Evolutionary conservation across 2,888 invertebrate species (phyloP).

Genomic region (Sinhomidia bicolor): DNA sequence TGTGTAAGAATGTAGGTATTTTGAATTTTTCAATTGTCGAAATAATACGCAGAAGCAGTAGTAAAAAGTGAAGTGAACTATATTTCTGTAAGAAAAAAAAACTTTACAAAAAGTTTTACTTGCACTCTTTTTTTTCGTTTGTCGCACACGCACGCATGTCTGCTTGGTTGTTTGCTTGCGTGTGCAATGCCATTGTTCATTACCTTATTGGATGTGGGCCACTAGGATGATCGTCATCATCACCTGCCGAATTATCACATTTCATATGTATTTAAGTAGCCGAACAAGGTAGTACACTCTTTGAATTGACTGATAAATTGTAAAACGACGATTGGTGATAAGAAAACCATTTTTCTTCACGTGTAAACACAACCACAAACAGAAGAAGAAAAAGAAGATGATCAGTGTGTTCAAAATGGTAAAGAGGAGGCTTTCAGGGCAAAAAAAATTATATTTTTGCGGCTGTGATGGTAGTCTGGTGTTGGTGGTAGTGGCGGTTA

Average conservation of each 20-base stretch:
- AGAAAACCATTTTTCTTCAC: constrained; percentile 42
- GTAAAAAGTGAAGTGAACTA: constrained; percentile 35
- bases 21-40: constrained; percentile 21
- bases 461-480: neutral
- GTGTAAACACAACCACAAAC: neutral
- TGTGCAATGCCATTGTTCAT: constrained; percentile 57
- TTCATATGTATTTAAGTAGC: constrained; percentile 48
- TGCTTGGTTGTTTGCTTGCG: constrained; percentile 31
- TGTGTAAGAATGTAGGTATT: neutral
- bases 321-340: constrained; percentile 39
- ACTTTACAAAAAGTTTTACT: constrained; percentile 1
- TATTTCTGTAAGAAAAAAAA: constrained; percentile 33
- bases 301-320: constrained; percentile 58
- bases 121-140: neutral
- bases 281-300: constrained; percentile 59
- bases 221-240: constrained; percentile 58
- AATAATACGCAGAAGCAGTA: neutral
- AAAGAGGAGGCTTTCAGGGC: neutral
- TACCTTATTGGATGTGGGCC: constrained; percentile 71
- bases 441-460: neutral
- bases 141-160: neutral
- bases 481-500: neutral
- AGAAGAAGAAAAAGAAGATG: neutral
- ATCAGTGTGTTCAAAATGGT: too few species aligned
- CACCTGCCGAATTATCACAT: constrained; percentile 60